Evolutionary conservation across 2,113 vertebrate genomes (phyloP), one percentile per base, ranked within the genome.

Genomic region (Bujurquina vittata): DNA sequence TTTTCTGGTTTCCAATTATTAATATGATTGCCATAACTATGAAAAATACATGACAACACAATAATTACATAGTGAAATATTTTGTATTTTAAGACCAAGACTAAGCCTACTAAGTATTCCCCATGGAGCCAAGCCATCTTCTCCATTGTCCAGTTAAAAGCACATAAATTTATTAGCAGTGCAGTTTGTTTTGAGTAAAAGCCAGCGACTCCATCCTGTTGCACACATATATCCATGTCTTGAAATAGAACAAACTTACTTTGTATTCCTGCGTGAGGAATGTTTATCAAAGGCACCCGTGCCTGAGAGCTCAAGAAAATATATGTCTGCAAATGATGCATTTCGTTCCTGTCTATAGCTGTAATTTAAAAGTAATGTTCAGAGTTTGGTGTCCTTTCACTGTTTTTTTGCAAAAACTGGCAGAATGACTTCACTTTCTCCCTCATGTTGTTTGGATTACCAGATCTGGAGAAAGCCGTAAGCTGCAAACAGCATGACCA

Each of bases 1-100:
- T 77, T 58, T 56, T 61, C 43, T 63, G n/a, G 46, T 58, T 86
- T 72, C 18, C 33, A 84, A 80, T 62, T 80, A 74, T 72, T 52
- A 72, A 72, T 20, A n/a, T 5, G 18, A 73, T 52, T 84, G 67
- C 5, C 7, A 37, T 55, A 33, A 81, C 31, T 40, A 40, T 20
- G n/a, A 76, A 72, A 58, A 72, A 72, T 37, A 83, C 35, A 60
- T n/a, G 43, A 81, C 33, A 3, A 22, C 5, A 60, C 33, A 81
- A 5, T 10, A 52, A 14, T 14, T 75, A 15, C 59, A 62, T 1
- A 23, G 8, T 31, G 5, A 35, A 22, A n/a, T 31, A 57, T 54
- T 75, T n/a, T 57, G 4, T 75, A 43, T 76, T 55, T 57, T 78
- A 85, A 33, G 12, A 75, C 10, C 15, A 12, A 80, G 46, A 52